Percentiles rank a stretch among this genome's conserved stretches.
Conservation (phyloP, 2,113 vertebrate genomes). For the Microtus richardsoni region DNA sequence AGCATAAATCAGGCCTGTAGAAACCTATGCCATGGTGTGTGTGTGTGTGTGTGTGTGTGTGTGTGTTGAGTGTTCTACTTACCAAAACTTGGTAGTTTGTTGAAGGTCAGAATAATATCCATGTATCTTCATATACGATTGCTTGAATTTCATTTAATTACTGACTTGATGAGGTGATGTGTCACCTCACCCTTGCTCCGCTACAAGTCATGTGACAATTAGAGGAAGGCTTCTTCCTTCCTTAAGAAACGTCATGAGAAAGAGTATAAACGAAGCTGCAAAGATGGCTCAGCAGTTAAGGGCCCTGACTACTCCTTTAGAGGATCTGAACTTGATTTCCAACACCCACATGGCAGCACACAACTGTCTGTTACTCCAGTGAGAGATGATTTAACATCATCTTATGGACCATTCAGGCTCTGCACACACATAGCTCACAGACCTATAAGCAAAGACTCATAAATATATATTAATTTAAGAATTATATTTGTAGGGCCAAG, state of each 20-base stretch:
- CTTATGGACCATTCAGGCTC: neutral
- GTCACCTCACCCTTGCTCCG: neutral
- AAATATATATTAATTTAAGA: neutral
- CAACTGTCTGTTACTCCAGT: too few relatives aligned
- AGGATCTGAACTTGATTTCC: neutral
- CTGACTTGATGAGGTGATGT: neutral
- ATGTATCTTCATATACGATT: neutral
- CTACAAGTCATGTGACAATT: neutral
- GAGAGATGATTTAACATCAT: neutral
- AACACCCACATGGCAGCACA: neutral
- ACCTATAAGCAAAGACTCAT: neutral
- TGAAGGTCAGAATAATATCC: neutral
- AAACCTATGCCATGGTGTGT: too few relatives aligned
- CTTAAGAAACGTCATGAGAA: neutral
- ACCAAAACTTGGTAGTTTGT: neutral
- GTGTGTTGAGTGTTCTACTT: neutral
- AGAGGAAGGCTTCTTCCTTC: neutral
- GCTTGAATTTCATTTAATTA: constrained; percentile 23
- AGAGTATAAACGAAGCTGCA: neutral
- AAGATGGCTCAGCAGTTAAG: neutral
- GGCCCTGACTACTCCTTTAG: neutral
- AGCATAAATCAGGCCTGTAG: neutral
- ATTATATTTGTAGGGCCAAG: neutral
- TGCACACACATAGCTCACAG: neutral
- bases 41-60: neutral